Base-by-base conservation (phyloP, 2,797 vertebrate species). In the Pterois miles region DNA sequence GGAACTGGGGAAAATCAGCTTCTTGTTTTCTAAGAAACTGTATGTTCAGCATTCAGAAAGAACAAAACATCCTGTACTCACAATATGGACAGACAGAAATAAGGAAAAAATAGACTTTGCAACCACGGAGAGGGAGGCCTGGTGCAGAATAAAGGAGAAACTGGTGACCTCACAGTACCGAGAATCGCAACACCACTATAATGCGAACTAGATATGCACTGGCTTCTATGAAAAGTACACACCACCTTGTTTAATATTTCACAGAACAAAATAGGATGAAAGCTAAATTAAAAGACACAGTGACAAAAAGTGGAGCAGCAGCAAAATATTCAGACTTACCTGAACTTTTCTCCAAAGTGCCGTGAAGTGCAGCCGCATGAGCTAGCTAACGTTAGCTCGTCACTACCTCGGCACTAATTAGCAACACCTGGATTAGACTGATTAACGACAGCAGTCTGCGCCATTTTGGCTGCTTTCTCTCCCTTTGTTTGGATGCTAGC, bases 341-440 rank as follows among this genome's bases (percentile, higher is more conserved):
- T 43, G 40, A 18, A 43, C 86, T 50, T 65, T 11, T 22, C 20
- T 4, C 4, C 2, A 6, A 34, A 16, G 8, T 36, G 40, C 8
- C n/a, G 60, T 25, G 0, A 38, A 23, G 22, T 2, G 23, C 18
- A 8, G 46, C 29, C 29, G 31, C 36, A 0, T 4, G 58, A 25
- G 7, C 16, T n/a, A n/a, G n/a, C n/a, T n/a, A n/a, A n/a, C n/a
- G n/a, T n/a, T n/a, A n/a, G n/a, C n/a, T n/a, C n/a, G n/a, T 31
- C 56, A n/a, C 74, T 5, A 34, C 31, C 18, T 48, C 20, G 0
- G 6, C 27, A 2, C 57, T 65, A 31, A 89, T 87, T 29, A 80
- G 46, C 31, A 36, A 67, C 88, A 86, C 71, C 88, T 84, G 85
- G 8, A 18, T 18, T 0, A 12, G 5, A 54, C 64, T 69, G 6